Conservation (phyloP, 92 coral and sea anemone genomes). For the Epizoanthus illoricatus region DNA sequence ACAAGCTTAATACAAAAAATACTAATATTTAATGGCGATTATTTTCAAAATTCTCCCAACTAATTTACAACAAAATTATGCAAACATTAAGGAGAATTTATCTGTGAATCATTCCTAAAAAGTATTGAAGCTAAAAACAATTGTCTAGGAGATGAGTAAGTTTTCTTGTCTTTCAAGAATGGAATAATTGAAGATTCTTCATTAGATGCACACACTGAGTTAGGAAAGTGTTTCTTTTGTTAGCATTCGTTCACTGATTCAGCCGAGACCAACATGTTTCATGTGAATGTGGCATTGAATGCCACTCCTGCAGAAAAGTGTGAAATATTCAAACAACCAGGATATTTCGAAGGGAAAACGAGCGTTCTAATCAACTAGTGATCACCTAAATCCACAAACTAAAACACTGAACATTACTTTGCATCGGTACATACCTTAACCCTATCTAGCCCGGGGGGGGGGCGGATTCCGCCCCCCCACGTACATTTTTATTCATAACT, state of each 20-base stretch:
- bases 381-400: background rate
- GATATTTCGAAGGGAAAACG: no score
- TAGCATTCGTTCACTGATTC: no score
- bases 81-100: background rate
- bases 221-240: no score
- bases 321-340: no score
- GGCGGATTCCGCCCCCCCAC: no score
- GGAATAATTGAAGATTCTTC: background rate
- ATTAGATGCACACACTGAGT: background rate
- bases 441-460: no score
- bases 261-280: no score
- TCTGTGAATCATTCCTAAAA: constrained; percentile 1
- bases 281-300: no score
- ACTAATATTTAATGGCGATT: background rate
- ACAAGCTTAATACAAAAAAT: background rate
- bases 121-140: background rate
- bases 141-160: background rate
- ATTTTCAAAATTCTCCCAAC: constrained; percentile 1
- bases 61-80: background rate
- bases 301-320: no score
- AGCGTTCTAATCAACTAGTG: no score
- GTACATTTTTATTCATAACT: no score
- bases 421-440: background rate
- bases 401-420: background rate
- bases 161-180: background rate